Base-by-base conservation (phyloP, 2,888 invertebrate genomes). In the Scaptodrosophila latifasciaeformis region DNA sequence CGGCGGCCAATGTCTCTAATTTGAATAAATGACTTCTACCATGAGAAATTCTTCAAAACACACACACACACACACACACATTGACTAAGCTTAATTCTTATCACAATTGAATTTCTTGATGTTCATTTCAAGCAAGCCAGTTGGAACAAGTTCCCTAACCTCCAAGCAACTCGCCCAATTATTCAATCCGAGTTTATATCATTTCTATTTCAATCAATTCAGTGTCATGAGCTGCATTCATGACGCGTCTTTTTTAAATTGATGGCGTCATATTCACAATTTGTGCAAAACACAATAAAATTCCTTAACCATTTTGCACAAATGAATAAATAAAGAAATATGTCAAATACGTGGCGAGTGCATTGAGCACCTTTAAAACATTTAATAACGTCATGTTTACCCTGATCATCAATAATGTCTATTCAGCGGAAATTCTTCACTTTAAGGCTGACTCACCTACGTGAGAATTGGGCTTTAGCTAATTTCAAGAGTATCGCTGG, bases 1-100 rank as follows among this genome's bases (percentile, higher is more conserved):
- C 54, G 30, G 42, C 27, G 13, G 46, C 35, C 45, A 60, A 39
- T 46, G 27, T 56, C 57, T 50, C 58, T 66, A 59, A 74, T 74
- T 79, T 76, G 51, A 71, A 76, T 76, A 79, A 53, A 60, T 76
- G 51, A 62, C 72, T n/a, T n/a, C n/a, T 54, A 56, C 54, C 59
- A 57, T 54, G 52, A 37, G 24, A 53, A 46, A 51, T 37, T 54
- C 30, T 6, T 10, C 9, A 31, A 10, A 18, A 13, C 13, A 13
- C 37, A 17, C 13, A 13, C 10, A 2, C 37, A 24, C 3, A 24
- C 24, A 7, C 24, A 7, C 24, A 3, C 4, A 5, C 24, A 5
- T 24, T 7, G 24, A 5, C 24, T 24, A 35, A 56, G 21, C 52
- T 53, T 68, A 72, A 72, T 76, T n/a, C 79, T 74, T 60, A 74